Evolutionary conservation across 1,140 invertebrate genomes (phyloP), one percentile per base, ranked within the genome.

Genomic region (Nebria ingens): DNA sequence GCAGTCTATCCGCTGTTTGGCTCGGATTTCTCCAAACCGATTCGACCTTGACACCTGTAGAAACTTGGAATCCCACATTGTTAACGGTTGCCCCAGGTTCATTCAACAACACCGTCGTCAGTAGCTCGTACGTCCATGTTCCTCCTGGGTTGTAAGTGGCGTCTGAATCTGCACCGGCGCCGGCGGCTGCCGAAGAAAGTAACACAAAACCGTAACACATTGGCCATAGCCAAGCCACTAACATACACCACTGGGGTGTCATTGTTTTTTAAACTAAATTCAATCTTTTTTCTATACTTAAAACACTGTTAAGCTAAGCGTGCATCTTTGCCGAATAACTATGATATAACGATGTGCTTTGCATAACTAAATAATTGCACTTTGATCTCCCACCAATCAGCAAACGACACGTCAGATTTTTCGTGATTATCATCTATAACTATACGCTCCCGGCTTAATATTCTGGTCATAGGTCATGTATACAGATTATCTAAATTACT

Each of bases 41-140:
- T n/a, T 66, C 63, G 2, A 82, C 68, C 13, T 67, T 61, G 1
- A 82, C 63, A 52, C 71, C 68, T 20, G 71, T 73, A 23, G 73
- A 68, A 21, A 81, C 59, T 58, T 73, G 72, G 63, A 79, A 83
- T 11, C 81, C 81, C 25, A 83, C 79, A 57, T 81, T 76, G 55
- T 76, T 79, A 1, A 67, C 70, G 2, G 61, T 59, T 56, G 60
- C 61, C 51, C 63, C 64, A 38, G 66, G 68, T 61, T 80, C 77
- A 61, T 75, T 75, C 34, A 81, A 69, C 15, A 79, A 61, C 40
- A 79, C 69, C 2, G 72, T 76, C 1, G 72, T 75, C 20, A 68
- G 69, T 25, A 78, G 64, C 13, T 68, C 61, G 57, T 79, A 81
- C 2, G 60, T 66, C 23, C 67, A 61, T 15, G 58, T 55, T 17